Percentiles rank a stretch among this genome's conserved stretches.
Evolutionary conservation across 2,888 invertebrate genomes (phyloP).

Genomic region (Exephanes ischioxanthus): DNA sequence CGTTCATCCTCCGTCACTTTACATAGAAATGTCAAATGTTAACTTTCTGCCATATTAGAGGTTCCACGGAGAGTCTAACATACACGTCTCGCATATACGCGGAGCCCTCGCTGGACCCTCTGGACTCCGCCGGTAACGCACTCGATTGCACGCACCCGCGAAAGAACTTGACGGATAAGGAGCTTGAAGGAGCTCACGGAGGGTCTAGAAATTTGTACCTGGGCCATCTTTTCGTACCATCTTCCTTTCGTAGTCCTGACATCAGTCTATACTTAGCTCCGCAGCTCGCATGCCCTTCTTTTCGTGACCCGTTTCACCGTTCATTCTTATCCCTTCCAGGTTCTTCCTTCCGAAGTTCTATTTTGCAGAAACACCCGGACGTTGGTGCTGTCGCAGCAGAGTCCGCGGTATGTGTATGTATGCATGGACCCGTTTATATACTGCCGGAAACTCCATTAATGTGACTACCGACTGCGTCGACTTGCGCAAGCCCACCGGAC

Average conservation of each 20-base stretch:
- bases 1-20: no score
- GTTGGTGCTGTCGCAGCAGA: not conserved
- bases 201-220: no score
- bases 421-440: not conserved
- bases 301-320: not conserved
- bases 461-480: constrained; percentile 15
- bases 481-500: constrained; percentile 16
- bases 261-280: not conserved
- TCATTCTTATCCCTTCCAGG: not conserved
- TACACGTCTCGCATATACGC: no score
- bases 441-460: constrained; percentile 18
- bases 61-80: no score
- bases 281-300: not conserved
- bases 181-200: no score
- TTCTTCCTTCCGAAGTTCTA: not conserved
- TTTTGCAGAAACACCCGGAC: not conserved
- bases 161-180: no score
- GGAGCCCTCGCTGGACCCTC: no score
- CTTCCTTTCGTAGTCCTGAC: not conserved
- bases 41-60: no score
- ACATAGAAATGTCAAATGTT: no score
- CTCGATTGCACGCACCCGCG: no score
- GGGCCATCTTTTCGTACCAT: not conserved
- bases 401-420: not conserved
- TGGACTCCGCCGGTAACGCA: no score